Evolutionary conservation across 2,113 vertebrate genomes (phyloP), one percentile per base, ranked within the genome.

Genomic region (Dasyornis broadbenti): DNA sequence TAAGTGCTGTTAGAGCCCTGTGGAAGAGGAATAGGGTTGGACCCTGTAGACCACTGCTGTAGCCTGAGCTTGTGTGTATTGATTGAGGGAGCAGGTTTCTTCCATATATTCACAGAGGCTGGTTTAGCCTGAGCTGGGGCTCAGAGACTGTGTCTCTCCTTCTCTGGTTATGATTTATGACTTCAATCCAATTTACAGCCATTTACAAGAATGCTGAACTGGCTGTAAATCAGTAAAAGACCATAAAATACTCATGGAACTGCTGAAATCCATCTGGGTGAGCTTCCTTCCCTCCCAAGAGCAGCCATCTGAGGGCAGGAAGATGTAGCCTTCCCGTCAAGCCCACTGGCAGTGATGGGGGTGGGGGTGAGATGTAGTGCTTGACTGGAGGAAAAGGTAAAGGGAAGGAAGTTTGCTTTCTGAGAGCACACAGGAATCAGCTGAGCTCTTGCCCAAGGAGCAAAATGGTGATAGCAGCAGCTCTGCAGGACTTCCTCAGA

Each of bases 131-230:
- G 94, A 97, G 92, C 97, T 96, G 96, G 94, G 93, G 90, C 86
- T 96, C 86, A 44, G 96, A 97, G 96, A 94, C 94, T 96, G 85
- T 96, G 79, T 95, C 86, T 96, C 69, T 94, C 95, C 97, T 97
- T 97, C 95, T 97, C 92, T 95, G 94, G 97, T 93, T 97, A 97
- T 97, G 98, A 98, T 98, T 98, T 98, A 98, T 98, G 94, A 97
- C 96, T 98, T 98, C 97, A 98, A 97, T 98, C 97, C 98, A 98
- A 98, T 98, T 98, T 98, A 98, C 98, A 97, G 96, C 97, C 98
- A 95, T 98, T 98, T 98, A 98, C 97, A 98, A 97, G 97, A 98
- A 98, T 97, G 98, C 98, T 98, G 98, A 98, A 98, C 97, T 94
- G 97, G 97, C 97, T 97, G 97, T 98, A 98, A 98, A 98, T 98